Evolutionary conservation across 2,888 invertebrate genomes (phyloP), one percentile per base, ranked within the genome.

Genomic region (Eupsilia transversa): DNA sequence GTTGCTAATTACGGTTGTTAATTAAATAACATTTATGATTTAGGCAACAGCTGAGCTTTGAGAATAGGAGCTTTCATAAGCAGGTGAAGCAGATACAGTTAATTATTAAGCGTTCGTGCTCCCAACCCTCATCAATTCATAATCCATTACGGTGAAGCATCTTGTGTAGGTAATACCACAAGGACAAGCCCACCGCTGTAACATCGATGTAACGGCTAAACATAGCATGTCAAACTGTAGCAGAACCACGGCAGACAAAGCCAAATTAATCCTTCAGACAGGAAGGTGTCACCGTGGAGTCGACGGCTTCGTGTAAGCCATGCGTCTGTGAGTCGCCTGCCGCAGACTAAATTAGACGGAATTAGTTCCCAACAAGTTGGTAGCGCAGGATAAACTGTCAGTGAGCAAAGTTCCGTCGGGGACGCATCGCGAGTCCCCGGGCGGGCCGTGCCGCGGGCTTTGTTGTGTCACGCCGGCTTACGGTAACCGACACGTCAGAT

Each of bases 341-440:
- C 88, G 70, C 91, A 89, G 89, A 84, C 91, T 89, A 91, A 93
- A 92, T 93, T 93, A 92, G 91, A 90, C 84, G 83, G 90, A 93
- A 93, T 93, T 94, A 94, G 92, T 93, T 92, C 79, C 84, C 79
- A 91, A 90, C 92, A 91, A 93, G 91, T 92, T 89, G 81, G 86
- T 83, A 79, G 88, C 86, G 85, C 86, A 87, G 89, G 87, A 89
- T 91, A 92, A 91, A 91, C 90, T 92, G 91, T 88, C 91, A 87
- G 88, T 88, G 78, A 84, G 80, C 56, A 86, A 91, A 91, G 88
- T 91, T 91, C 77, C 71, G 79, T 75, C 79, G 80, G 87, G 76
- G 86, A 87, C 86, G 86, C 88, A 85, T 79, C 77, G 82, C 84
- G 83, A 85, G 80, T 83, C 77, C 76, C 79, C 77, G 76, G 75